These are phyloP conservation scores for Aricia artaxerxes DNA, from an alignment of 2,888 invertebrate genomes.

Conservation along the genomic window DNA sequence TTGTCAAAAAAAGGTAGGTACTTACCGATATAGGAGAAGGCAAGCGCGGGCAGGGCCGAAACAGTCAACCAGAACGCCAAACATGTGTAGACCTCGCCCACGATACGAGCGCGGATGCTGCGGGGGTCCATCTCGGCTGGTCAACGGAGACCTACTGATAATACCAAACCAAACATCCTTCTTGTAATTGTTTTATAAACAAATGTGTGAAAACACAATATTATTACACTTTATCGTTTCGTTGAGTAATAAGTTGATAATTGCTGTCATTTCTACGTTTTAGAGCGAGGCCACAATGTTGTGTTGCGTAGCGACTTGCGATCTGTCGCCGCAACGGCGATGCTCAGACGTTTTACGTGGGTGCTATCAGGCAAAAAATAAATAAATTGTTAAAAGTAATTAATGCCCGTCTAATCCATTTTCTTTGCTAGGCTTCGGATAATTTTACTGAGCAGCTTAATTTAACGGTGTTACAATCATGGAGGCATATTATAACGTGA, in stretches of 20 bases:
- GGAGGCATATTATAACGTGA: too few species aligned
- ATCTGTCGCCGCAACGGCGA: too few species aligned
- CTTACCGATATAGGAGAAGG: conserved; percentile 70
- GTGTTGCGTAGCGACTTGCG: too few species aligned
- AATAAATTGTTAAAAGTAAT: too few species aligned
- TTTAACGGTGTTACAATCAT: background rate
- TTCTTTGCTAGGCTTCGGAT: background rate
- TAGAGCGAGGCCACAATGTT: too few species aligned
- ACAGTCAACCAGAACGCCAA: conserved; percentile 70
- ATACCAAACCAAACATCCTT: conserved; percentile 32
- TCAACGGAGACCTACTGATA: conserved; percentile 23
- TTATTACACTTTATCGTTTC: conserved; percentile 3
- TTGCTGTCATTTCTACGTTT: background rate
- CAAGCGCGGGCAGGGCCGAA: conserved; percentile 64
- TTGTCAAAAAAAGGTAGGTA: background rate
- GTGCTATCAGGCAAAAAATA: background rate
- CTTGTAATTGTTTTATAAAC: conserved; percentile 32
- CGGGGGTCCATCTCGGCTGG: conserved; percentile 44
- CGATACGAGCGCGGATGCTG: conserved; percentile 56
- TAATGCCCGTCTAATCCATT: background rate
- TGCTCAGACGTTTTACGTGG: too few species aligned
- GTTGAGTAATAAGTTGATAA: conserved; percentile 16
- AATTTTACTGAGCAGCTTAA: background rate
- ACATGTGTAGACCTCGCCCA: conserved; percentile 64
- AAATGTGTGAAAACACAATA: conserved; percentile 30